phyloP scores from a whole-genome alignment of 2,888 invertebrate genomes.

The Phragmatobia fuliginosa region DNA sequence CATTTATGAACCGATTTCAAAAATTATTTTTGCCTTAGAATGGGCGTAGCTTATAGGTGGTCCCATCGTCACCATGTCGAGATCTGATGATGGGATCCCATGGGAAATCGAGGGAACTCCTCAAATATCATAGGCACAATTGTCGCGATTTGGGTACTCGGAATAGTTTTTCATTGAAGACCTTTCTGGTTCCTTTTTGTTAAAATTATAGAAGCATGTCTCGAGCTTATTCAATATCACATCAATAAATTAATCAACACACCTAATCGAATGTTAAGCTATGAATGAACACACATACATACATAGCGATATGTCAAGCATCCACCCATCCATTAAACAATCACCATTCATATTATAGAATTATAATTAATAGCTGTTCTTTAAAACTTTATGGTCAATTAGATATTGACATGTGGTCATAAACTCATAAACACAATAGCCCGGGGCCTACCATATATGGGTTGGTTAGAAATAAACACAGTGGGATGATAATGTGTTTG shows the following conservation, averaged over 20 bases:
- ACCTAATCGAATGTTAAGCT: not conserved
- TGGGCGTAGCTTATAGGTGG: no score
- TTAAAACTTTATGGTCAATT: conserved; percentile 16
- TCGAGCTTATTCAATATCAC: no score
- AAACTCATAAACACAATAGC: conserved; percentile 2
- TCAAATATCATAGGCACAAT: no score
- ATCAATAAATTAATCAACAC: not conserved
- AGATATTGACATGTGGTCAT: not conserved
- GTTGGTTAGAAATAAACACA: not conserved
- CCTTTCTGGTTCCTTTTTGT: no score
- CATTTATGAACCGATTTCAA: no score
- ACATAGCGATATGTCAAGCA: not conserved
- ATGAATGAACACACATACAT: not conserved
- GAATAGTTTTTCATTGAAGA: no score
- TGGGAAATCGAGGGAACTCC: no score
- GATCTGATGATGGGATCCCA: no score
- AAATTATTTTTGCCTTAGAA: no score
- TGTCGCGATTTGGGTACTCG: no score
- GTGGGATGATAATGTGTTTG: not conserved
- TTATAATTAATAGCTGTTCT: conserved; percentile 9
- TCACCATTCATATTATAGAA: conserved; percentile 5
- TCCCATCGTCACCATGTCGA: no score
- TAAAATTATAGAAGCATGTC: no score
- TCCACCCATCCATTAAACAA: not conserved
- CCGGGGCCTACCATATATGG: not conserved